Evolutionary conservation across 2,888 invertebrate species (phyloP).

Genomic region (Hanleya hanleyi): DNA sequence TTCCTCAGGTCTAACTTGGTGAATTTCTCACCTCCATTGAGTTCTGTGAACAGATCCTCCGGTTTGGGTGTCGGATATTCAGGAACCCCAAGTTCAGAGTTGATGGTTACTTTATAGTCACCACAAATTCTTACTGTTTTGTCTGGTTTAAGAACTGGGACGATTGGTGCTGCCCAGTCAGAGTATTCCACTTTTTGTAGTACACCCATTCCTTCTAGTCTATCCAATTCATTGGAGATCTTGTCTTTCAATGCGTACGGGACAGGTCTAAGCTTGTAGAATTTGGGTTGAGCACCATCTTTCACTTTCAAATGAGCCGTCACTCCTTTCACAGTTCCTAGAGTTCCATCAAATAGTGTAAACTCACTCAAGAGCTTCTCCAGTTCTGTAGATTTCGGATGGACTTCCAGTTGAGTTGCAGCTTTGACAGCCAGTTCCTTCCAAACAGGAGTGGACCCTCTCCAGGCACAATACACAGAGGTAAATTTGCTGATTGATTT

Average conservation of each 20-base stretch:
- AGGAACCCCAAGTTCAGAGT: constrained; percentile 20
- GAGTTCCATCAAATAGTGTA: constrained; percentile 3
- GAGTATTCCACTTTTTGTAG: not conserved
- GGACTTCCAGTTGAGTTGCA: not conserved
- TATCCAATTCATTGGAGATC: not conserved
- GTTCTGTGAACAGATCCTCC: constrained; percentile 29
- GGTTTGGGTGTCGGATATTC: constrained; percentile 33
- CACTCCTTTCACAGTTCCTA: not conserved
- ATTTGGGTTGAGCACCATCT: constrained; percentile 15
- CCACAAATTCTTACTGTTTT: constrained; percentile 33
- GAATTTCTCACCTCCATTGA: constrained; percentile 27
- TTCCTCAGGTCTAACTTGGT: constrained; percentile 42
- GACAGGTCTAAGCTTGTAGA: constrained; percentile 18
- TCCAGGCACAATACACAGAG: not conserved
- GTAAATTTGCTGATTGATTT: not conserved
- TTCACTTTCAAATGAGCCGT: not conserved
- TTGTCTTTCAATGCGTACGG: constrained; percentile 9
- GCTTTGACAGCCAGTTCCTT: not conserved
- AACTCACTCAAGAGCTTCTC: not conserved
- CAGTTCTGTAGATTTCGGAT: not conserved
- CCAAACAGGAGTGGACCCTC: not conserved
- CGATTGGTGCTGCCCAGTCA: constrained; percentile 35
- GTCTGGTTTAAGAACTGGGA: constrained; percentile 31
- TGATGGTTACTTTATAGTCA: constrained; percentile 36
- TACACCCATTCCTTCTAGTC: not conserved